phyloP scores from a whole-genome alignment of 2,797 vertebrate genomes.

The Xenopus petersii region DNA sequence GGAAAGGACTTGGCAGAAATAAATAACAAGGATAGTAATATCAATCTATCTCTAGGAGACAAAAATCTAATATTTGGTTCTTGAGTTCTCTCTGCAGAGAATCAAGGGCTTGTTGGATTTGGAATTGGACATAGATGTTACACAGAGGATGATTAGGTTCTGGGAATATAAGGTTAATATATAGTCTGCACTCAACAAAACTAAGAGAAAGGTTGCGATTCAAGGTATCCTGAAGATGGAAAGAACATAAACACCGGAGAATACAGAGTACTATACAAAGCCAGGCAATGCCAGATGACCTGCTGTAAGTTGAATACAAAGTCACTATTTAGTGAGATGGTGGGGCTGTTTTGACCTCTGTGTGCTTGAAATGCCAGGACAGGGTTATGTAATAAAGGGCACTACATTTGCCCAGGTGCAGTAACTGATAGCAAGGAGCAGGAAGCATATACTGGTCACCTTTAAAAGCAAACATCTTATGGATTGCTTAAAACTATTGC shows the following conservation, averaged over 20 bases:
- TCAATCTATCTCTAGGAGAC: slow-evolving; percentile 11
- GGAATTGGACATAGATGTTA: not conserved
- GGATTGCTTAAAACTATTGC: no score
- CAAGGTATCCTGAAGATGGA: not conserved
- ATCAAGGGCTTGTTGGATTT: not conserved
- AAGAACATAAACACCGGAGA: not conserved
- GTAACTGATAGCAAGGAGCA: no score
- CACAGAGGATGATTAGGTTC: not conserved
- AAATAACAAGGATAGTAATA: slow-evolving; percentile 21
- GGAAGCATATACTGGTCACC: no score
- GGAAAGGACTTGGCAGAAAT: slow-evolving; percentile 4
- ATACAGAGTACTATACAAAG: not conserved
- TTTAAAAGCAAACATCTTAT: no score
- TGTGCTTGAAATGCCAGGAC: no score
- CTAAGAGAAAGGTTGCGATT: not conserved
- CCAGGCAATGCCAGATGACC: no score
- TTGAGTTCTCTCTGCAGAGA: not conserved
- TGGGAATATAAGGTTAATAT: not conserved
- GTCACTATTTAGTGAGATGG: no score
- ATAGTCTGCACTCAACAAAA: not conserved
- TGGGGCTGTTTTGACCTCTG: no score
- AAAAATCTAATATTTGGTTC: not conserved
- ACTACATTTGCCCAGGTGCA: no score
- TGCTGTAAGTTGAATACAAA: no score
- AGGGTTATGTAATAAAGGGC: no score